phyloP scores from a whole-genome alignment of 2,797 vertebrate species.

The Chelon labrosus region DNA sequence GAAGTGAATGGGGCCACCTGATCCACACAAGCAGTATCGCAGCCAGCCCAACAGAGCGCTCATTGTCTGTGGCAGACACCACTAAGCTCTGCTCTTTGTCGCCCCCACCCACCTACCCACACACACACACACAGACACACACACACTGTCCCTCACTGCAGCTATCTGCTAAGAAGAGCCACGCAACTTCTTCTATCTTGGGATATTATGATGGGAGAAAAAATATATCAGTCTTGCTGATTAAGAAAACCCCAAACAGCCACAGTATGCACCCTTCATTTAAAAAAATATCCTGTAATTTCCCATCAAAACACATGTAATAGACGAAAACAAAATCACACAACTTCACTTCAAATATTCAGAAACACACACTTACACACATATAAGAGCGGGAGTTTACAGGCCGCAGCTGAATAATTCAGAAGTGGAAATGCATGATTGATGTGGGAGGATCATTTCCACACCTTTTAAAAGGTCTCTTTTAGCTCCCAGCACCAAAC shows the following conservation, averaged over 20 bases:
- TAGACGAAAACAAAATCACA: constrained; percentile 28
- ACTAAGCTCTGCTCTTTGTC: constrained; percentile 91
- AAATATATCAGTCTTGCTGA: not conserved
- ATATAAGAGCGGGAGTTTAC: constrained; percentile 10
- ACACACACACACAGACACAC: constrained; percentile 75
- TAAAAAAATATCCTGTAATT: constrained; percentile 14
- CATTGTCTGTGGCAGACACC: constrained; percentile 91
- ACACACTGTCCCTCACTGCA: constrained; percentile 77
- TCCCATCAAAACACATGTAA: not conserved
- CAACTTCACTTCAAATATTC: constrained; percentile 9
- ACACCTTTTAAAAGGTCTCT: constrained; percentile 81
- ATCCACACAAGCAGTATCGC: constrained; percentile 85
- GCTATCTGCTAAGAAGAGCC: constrained; percentile 37
- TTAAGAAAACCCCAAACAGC: not conserved
- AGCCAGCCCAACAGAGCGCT: constrained; percentile 89
- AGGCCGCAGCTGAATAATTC: constrained; percentile 78
- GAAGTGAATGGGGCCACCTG: constrained; percentile 89
- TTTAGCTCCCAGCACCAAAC: constrained; percentile 71
- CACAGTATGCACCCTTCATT: not conserved
- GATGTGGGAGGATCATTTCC: constrained; percentile 86
- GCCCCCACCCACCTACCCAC: constrained; percentile 82
- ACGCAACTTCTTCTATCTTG: not conserved
- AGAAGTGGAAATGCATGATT: constrained; percentile 82
- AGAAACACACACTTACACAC: constrained; percentile 6
- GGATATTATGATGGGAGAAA: not conserved